Percentiles rank a stretch among this genome's conserved stretches.
Evolutionary conservation across 1,140 invertebrate species (phyloP).

Genomic region (Geopemphigus sp.): DNA sequence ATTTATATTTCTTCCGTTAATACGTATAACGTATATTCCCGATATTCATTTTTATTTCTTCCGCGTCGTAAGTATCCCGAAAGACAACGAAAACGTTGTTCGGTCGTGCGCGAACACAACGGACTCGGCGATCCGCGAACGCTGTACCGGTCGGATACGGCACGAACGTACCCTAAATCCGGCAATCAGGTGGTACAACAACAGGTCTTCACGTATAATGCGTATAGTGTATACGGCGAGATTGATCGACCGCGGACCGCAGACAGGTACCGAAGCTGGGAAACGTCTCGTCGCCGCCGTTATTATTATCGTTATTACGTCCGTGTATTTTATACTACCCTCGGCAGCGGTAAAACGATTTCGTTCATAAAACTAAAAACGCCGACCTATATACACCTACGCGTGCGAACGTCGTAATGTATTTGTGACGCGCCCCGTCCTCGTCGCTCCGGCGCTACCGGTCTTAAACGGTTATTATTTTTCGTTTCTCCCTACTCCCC

Average conservation of each 20-base stretch:
- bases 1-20: too few species aligned
- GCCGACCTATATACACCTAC: too few species aligned
- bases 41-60: too few species aligned
- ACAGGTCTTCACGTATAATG: neutral
- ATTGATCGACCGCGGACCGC: slow-evolving; percentile 17
- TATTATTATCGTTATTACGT: neutral
- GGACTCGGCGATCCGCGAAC: too few species aligned
- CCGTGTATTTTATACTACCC: neutral
- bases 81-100: too few species aligned
- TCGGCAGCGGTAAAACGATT: too few species aligned
- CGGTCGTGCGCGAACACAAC: too few species aligned
- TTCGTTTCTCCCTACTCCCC: too few species aligned
- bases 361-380: too few species aligned
- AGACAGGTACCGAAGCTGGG: too few species aligned
- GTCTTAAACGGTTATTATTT: slow-evolving; percentile 5
- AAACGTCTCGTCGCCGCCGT: neutral
- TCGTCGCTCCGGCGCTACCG: neutral
- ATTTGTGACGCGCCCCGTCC: slow-evolving; percentile 9
- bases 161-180: slow-evolving; percentile 10
- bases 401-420: neutral
- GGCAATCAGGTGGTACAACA: slow-evolving; percentile 26
- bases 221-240: neutral
- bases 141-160: neutral
- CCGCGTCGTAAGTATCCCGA: too few species aligned
- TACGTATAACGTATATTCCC: too few species aligned